Percentiles rank a stretch among this genome's conserved stretches.
Conservation (phyloP, 2,797 vertebrate species). For the Graptemys geographica region DNA sequence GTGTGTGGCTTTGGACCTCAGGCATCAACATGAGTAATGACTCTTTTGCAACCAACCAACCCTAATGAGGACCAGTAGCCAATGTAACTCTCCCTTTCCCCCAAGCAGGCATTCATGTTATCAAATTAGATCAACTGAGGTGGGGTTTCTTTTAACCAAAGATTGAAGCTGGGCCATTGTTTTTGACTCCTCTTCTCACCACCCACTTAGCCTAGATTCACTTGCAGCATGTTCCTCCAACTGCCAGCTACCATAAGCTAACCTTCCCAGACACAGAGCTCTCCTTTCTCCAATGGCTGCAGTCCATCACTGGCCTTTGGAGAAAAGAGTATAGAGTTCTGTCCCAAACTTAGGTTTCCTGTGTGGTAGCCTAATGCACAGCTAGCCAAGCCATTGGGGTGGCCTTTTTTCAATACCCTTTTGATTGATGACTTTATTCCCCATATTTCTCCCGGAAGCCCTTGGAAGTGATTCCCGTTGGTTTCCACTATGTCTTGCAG, state of each 20-base stretch:
- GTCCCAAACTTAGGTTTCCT: not conserved
- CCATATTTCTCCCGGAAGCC: not conserved
- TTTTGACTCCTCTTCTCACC: constrained; percentile 16
- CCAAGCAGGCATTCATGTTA: not conserved
- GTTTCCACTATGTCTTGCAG: not conserved
- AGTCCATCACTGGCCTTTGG: not conserved
- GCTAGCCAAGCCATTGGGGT: not conserved
- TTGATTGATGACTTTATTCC: constrained; percentile 20
- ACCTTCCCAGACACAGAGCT: not conserved
- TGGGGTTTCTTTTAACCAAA: constrained; percentile 17
- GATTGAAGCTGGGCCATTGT: not conserved
- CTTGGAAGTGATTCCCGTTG: constrained; percentile 32
- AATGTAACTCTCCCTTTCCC: not conserved
- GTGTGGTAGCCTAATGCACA: fast-evolving
- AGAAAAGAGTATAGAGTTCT: not conserved
- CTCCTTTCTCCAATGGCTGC: not conserved
- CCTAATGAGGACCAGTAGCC: not conserved
- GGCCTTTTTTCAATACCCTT: constrained; percentile 15
- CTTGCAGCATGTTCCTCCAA: not conserved
- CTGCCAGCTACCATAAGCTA: constrained; percentile 37
- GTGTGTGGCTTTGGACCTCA: fast-evolving
- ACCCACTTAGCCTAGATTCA: constrained; percentile 17
- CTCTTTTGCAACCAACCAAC: not conserved
- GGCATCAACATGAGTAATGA: not conserved
- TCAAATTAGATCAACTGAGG: not conserved